phyloP scores from a whole-genome alignment of 1,140 invertebrate species.

The Drosophila albomicans region DNA sequence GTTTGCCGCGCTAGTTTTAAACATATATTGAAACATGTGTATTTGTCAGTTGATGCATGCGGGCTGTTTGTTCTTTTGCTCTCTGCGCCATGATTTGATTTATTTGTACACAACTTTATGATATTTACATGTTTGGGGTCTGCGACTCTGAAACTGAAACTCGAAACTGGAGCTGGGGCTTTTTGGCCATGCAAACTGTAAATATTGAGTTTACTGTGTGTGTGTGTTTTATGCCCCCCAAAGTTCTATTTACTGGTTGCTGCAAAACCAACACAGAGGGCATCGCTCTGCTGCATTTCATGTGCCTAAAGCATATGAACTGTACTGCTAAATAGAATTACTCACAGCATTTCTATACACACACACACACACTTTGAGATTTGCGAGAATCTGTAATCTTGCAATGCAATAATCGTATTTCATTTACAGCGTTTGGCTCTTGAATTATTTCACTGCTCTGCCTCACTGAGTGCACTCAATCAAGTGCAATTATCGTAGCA shows the following conservation, averaged over 20 bases:
- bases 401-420: constrained; percentile 4
- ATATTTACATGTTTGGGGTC: constrained; percentile 72
- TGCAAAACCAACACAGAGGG: constrained; percentile 18
- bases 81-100: constrained; percentile 71
- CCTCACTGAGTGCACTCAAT: constrained; percentile 45
- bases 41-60: constrained; percentile 64
- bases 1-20: constrained; percentile 46
- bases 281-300: background rate
- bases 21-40: constrained; percentile 74
- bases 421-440: constrained; percentile 2
- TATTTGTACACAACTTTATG: constrained; percentile 80
- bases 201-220: constrained; percentile 40
- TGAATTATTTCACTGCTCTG: constrained; percentile 21
- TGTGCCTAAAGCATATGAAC: background rate
- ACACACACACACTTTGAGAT: background rate
- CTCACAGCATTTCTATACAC: background rate
- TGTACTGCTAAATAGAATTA: background rate
- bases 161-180: constrained; percentile 19
- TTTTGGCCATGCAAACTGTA: constrained; percentile 45
- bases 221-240: constrained; percentile 2
- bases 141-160: constrained; percentile 27
- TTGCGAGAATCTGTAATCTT: background rate
- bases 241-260: background rate
- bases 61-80: constrained; percentile 70
- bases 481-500: constrained; percentile 59